A percentile compares a stretch with the other conserved stretches of the same genome.
These are phyloP conservation scores for Lochmaea capreae DNA, from an alignment of 2,888 invertebrate genomes.

Conservation along the genomic window DNA sequence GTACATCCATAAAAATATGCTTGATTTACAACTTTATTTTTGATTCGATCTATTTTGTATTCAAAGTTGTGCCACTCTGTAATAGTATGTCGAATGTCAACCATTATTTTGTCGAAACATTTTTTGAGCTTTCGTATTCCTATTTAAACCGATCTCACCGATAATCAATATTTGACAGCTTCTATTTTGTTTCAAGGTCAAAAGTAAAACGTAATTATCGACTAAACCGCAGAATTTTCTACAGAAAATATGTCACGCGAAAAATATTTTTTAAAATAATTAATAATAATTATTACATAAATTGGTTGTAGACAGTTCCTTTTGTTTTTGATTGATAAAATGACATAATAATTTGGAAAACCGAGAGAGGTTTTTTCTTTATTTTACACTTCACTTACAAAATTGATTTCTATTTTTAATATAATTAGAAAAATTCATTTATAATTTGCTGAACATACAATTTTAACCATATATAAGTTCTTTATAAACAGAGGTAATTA, in stretches of 20 bases:
- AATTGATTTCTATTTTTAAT: too few species aligned
- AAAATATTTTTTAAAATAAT: background rate
- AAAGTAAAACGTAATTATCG: slow-evolving; percentile 5
- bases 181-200: slow-evolving; percentile 8
- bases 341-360: background rate
- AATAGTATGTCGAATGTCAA: background rate
- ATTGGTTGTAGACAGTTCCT: background rate
- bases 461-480: too few species aligned
- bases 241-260: background rate
- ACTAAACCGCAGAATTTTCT: background rate
- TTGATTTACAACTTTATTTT: too few species aligned
- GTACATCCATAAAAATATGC: too few species aligned
- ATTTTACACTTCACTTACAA: too few species aligned
- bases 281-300: slow-evolving; percentile 6
- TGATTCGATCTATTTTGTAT: background rate
- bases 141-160: background rate
- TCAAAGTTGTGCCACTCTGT: background rate
- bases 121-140: background rate
- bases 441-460: too few species aligned
- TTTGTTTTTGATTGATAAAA: background rate
- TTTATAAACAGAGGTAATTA: too few species aligned
- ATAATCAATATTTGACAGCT: slow-evolving; percentile 3
- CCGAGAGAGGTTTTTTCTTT: too few species aligned
- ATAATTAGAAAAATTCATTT: too few species aligned
- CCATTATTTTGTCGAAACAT: background rate